Evolutionary conservation across 2,797 vertebrate genomes (phyloP).

Genomic region (Pteropus rufus): DNA sequence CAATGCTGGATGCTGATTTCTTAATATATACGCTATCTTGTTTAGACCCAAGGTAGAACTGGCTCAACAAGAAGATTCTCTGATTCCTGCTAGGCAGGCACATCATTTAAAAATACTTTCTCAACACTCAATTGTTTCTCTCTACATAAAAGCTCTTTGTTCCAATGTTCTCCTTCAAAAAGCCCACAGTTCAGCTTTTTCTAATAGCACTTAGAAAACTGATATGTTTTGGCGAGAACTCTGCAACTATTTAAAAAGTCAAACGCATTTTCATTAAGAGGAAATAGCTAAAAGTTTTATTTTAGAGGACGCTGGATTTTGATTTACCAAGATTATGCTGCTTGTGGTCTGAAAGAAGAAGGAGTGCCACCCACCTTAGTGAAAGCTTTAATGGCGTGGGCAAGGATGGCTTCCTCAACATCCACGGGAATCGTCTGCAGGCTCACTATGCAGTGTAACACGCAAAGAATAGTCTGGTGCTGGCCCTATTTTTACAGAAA

Average conservation of each 20-base stretch:
- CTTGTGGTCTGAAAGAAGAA: not conserved
- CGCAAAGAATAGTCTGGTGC: constrained; percentile 91
- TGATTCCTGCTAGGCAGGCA: not conserved
- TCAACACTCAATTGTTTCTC: constrained; percentile 30
- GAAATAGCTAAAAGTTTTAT: not conserved
- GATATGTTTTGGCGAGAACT: not conserved
- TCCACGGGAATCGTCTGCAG: constrained; percentile 87
- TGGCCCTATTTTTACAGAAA: constrained; percentile 85
- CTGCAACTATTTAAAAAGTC: not conserved
- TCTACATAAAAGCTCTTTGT: constrained; percentile 44
- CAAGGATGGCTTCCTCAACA: constrained; percentile 88
- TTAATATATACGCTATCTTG: not conserved
- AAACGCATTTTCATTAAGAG: not conserved
- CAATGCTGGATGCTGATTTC: not conserved
- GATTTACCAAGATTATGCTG: not conserved
- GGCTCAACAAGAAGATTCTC: constrained; percentile 5
- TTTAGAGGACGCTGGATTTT: not conserved
- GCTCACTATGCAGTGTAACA: constrained; percentile 91
- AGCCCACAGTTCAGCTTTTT: constrained; percentile 16
- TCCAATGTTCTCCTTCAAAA: constrained; percentile 5
- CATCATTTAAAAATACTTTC: constrained; percentile 30
- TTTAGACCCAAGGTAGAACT: not conserved
- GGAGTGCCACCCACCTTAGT: constrained; percentile 87
- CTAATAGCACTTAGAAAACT: constrained; percentile 16
- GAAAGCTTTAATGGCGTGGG: constrained; percentile 91